These are phyloP conservation scores for Zaprionus africanus DNA, from an alignment of 1,140 invertebrate species.

Conservation along the genomic window DNA sequence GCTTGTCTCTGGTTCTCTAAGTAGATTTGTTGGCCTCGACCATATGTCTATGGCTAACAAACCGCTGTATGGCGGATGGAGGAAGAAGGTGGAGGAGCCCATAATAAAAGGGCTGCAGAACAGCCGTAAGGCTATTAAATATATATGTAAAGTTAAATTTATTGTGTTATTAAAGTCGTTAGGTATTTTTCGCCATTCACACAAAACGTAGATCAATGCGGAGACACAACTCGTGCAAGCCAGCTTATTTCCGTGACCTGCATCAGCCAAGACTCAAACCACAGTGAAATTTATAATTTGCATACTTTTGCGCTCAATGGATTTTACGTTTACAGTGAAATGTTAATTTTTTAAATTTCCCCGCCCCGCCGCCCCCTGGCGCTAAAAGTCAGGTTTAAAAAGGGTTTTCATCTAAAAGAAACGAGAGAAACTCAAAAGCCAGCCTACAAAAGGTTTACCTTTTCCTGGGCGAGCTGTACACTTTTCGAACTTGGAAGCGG, in stretches of 20 bases:
- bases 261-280: neutral
- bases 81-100: neutral
- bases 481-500: too few relatives aligned
- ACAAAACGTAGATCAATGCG: neutral
- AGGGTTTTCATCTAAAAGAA: too few relatives aligned
- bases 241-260: neutral
- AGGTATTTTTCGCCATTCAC: neutral
- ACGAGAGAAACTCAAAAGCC: too few relatives aligned
- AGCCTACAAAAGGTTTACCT: too few relatives aligned
- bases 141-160: neutral
- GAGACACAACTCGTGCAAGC: neutral
- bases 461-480: too few relatives aligned
- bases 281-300: neutral
- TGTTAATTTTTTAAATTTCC: too few relatives aligned
- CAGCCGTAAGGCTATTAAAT: conserved; percentile 38
- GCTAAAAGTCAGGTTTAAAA: too few relatives aligned
- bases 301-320: too few relatives aligned
- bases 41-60: conserved; percentile 56
- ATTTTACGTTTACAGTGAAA: too few relatives aligned
- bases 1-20: conserved; percentile 53
- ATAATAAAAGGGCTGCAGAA: conserved; percentile 44
- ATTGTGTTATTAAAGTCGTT: neutral
- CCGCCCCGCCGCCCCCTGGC: too few relatives aligned
- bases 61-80: neutral
- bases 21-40: conserved; percentile 62